Conservation (phyloP, 2,888 invertebrate genomes). For the Ecliptopera silaceata region DNA sequence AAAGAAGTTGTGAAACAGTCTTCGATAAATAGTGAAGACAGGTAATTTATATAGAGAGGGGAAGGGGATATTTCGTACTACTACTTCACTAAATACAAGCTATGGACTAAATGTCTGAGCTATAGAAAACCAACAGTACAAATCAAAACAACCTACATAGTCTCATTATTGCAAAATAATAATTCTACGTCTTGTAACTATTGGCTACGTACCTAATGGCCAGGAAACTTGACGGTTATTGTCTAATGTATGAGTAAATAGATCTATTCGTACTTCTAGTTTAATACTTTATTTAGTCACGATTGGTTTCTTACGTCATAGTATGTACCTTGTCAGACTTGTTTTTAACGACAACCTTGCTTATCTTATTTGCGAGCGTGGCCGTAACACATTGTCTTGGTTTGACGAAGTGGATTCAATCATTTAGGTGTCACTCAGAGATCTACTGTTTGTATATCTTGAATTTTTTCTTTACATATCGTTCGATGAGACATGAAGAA, state of each 20-base stretch:
- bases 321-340: constrained; percentile 46
- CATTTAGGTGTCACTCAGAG: constrained; percentile 30
- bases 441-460: constrained; percentile 21
- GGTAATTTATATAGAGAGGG: neutral
- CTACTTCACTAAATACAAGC: neutral
- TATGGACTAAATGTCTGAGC: neutral
- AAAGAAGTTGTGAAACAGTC: neutral
- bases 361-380: constrained; percentile 64
- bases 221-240: constrained; percentile 48
- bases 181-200: neutral
- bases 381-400: constrained; percentile 63
- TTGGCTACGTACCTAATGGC: constrained; percentile 27
- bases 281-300: constrained; percentile 48
- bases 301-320: constrained; percentile 56
- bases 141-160: neutral
- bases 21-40: neutral
- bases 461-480: constrained; percentile 2
- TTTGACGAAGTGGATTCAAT: constrained; percentile 41
- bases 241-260: constrained; percentile 46
- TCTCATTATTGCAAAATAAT: neutral
- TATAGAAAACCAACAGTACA: constrained; percentile 21
- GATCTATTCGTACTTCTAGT: constrained; percentile 35
- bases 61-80: neutral
- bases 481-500: constrained; percentile 14
- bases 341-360: constrained; percentile 53